phyloP scores from a whole-genome alignment of 2,888 invertebrate genomes.

The Dolichopus griseipennis region DNA sequence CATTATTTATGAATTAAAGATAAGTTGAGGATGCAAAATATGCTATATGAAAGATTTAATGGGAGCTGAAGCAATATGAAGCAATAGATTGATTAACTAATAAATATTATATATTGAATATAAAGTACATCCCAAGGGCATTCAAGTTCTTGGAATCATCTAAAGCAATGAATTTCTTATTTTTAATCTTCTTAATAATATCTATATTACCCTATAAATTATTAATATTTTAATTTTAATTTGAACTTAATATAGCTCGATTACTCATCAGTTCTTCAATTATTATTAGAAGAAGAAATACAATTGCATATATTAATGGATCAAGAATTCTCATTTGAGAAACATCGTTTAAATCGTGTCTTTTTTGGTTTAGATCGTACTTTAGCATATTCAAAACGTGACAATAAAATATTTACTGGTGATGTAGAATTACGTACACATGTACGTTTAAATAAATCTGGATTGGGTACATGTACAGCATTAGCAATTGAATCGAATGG shows the following conservation, averaged over 20 bases:
- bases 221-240: not conserved
- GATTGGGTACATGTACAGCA: slow-evolving; percentile 68
- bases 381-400: slow-evolving; percentile 71
- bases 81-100: too few relatives aligned
- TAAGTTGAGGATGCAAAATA: too few relatives aligned
- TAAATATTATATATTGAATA: too few relatives aligned
- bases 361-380: slow-evolving; percentile 71
- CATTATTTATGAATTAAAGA: too few relatives aligned
- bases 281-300: slow-evolving; percentile 69
- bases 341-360: slow-evolving; percentile 60
- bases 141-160: too few relatives aligned
- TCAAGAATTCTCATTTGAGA: slow-evolving; percentile 67
- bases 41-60: too few relatives aligned
- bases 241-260: slow-evolving; percentile 55
- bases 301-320: slow-evolving; percentile 76
- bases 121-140: too few relatives aligned
- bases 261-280: slow-evolving; percentile 72
- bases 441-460: slow-evolving; percentile 61
- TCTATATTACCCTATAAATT: too few relatives aligned
- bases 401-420: slow-evolving; percentile 57
- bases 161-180: not conserved
- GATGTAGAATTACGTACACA: slow-evolving; percentile 63
- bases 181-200: not conserved
- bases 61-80: too few relatives aligned
- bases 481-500: slow-evolving; percentile 78